phyloP scores from a whole-genome alignment of 1,140 invertebrate species.

The Tigriopus japonicus region DNA sequence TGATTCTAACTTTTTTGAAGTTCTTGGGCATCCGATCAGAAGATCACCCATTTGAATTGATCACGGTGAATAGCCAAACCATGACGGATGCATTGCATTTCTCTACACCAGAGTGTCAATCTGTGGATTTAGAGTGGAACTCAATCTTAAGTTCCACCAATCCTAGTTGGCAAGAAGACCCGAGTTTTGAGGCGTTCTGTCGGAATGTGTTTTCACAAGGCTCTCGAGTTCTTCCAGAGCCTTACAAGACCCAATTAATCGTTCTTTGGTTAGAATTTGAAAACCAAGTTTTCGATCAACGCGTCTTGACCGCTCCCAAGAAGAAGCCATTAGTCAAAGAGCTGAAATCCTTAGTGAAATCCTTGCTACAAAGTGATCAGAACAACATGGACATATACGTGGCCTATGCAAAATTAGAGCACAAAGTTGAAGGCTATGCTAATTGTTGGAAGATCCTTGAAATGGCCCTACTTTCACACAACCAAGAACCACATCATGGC shows the following conservation, averaged over 20 bases:
- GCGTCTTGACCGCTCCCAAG: not conserved
- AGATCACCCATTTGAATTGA: not conserved
- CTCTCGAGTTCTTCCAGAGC: not conserved
- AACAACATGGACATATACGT: not conserved
- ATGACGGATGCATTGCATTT: not conserved
- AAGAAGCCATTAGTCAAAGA: not conserved
- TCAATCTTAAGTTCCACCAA: not conserved
- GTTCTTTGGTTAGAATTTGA: slow-evolving; percentile 1
- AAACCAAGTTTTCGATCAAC: not conserved
- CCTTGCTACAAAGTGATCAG: not conserved
- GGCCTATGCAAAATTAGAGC: not conserved
- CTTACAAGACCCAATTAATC: not conserved
- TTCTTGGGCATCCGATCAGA: not conserved
- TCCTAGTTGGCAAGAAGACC: not conserved
- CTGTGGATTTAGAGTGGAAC: not conserved
- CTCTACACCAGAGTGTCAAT: not conserved
- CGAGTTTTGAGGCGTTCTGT: not conserved
- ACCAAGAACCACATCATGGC: not conserved
- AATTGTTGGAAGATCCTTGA: not conserved
- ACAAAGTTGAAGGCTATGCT: not conserved
- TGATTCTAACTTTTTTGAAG: not conserved
- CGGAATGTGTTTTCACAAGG: not conserved
- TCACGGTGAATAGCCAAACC: not conserved
- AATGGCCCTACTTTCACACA: not conserved
- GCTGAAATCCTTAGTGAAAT: not conserved